Percentiles rank a stretch among this genome's conserved stretches.
Evolutionary conservation across 1,140 invertebrate species (phyloP).

Genomic region (Drosophila rufa): DNA sequence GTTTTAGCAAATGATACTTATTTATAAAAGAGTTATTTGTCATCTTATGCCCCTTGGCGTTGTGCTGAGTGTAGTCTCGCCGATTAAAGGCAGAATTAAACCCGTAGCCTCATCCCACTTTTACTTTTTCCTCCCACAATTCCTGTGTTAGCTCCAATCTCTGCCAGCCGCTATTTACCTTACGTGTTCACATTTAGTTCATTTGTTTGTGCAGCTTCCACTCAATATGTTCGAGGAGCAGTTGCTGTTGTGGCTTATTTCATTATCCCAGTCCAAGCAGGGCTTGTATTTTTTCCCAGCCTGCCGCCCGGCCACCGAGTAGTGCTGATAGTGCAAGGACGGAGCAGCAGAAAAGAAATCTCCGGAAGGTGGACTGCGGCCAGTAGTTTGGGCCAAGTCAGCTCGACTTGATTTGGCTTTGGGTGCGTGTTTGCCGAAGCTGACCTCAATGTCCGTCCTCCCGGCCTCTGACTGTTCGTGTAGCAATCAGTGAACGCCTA

Average conservation of each 20-base stretch:
- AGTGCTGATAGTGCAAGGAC: conserved; percentile 54
- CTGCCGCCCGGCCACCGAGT: background rate
- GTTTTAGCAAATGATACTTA: no score
- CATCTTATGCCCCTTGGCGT: background rate
- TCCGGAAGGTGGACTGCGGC: conserved; percentile 26
- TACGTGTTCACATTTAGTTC: conserved; percentile 75
- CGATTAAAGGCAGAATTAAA: conserved; percentile 32
- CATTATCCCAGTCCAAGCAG: conserved; percentile 55
- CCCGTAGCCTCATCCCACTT: background rate
- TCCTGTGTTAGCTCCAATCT: conserved; percentile 23
- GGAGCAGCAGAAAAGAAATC: conserved; percentile 27
- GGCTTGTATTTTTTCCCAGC: conserved; percentile 26
- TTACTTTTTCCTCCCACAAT: background rate
- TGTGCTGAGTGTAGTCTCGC: background rate
- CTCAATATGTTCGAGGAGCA: conserved; percentile 51
- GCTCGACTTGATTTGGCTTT: conserved; percentile 59
- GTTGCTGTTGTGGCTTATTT: conserved; percentile 60
- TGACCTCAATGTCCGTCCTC: conserved; percentile 44
- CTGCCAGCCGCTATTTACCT: conserved; percentile 58
- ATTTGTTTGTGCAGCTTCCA: conserved; percentile 69
- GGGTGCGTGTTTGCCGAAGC: conserved; percentile 54
- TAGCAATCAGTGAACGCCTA: conserved; percentile 58
- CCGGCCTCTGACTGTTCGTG: conserved; percentile 19
- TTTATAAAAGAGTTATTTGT: no score
- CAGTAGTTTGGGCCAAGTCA: conserved; percentile 46